phyloP scores from a whole-genome alignment of 2,888 invertebrate genomes.

The Cremastobaeus sp. region DNA sequence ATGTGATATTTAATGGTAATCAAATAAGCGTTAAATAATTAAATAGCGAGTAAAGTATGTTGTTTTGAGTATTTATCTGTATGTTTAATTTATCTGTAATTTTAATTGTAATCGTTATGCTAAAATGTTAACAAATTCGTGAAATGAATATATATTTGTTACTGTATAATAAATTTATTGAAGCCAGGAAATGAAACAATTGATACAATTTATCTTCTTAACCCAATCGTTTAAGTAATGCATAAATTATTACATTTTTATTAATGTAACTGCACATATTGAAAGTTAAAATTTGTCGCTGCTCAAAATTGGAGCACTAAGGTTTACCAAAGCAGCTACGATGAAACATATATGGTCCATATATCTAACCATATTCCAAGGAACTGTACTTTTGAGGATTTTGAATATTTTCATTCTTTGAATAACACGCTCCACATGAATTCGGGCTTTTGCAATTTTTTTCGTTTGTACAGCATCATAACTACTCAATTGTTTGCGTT shows the following conservation, averaged over 20 bases:
- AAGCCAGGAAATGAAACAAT: too few relatives aligned
- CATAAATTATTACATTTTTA: not conserved
- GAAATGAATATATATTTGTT: too few relatives aligned
- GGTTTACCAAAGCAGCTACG: constrained; percentile 14
- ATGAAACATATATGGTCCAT: constrained; percentile 15
- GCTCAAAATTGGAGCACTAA: constrained; percentile 13
- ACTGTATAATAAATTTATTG: too few relatives aligned
- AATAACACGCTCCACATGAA: constrained; percentile 60
- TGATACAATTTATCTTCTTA: too few relatives aligned
- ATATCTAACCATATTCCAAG: not conserved
- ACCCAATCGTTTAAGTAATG: not conserved
- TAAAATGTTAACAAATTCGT: too few relatives aligned
- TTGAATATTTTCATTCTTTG: constrained; percentile 53
- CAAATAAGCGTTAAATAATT: too few relatives aligned
- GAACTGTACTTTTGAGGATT: constrained; percentile 36
- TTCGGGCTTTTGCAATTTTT: constrained; percentile 57
- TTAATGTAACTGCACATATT: not conserved
- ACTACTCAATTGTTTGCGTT: constrained; percentile 49
- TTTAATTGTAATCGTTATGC: too few relatives aligned
- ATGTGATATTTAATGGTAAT: too few relatives aligned
- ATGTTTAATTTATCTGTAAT: too few relatives aligned
- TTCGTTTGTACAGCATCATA: constrained; percentile 45
- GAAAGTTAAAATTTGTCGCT: not conserved
- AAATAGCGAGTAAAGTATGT: too few relatives aligned
- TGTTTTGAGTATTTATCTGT: too few relatives aligned